phyloP scores from a whole-genome alignment of 2,888 invertebrate species.

The Pseudococcus viburni region DNA sequence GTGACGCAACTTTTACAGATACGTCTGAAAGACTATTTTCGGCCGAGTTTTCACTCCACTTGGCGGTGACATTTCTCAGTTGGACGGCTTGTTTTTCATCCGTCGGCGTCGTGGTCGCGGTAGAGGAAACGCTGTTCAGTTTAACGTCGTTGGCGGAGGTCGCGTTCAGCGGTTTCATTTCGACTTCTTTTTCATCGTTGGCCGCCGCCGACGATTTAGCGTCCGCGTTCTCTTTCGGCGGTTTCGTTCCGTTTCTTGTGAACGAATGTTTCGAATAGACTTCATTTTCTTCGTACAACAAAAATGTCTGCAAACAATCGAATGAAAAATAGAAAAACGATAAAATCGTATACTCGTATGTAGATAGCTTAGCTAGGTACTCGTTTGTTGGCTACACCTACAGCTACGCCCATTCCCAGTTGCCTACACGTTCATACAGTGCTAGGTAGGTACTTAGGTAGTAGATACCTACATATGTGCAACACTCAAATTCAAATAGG shows the following conservation, averaged over 20 bases:
- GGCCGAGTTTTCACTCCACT: conserved; percentile 75
- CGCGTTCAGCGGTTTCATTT: neutral
- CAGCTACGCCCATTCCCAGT: no score
- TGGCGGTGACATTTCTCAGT: conserved; percentile 71
- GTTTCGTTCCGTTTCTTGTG: conserved; percentile 21
- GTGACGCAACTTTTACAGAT: conserved; percentile 74
- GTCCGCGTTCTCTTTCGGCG: conserved; percentile 2
- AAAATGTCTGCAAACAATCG: conserved; percentile 70
- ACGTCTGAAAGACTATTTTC: conserved; percentile 75
- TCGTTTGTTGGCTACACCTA: no score
- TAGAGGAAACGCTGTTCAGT: neutral
- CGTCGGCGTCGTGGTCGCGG: neutral
- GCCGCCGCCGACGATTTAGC: conserved; percentile 27
- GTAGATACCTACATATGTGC: no score
- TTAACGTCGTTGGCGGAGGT: neutral
- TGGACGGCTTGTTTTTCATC: conserved; percentile 72
- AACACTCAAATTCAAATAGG: no score
- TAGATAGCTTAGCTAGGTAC: no score
- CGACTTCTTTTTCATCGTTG: conserved; percentile 40
- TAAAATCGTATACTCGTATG: no score
- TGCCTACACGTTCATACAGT: no score
- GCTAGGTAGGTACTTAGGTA: no score
- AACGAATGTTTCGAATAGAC: conserved; percentile 54
- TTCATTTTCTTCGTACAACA: conserved; percentile 71
- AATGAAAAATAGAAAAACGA: neutral